Conservation (phyloP, 2,113 vertebrate species). For the Strix aluco region DNA sequence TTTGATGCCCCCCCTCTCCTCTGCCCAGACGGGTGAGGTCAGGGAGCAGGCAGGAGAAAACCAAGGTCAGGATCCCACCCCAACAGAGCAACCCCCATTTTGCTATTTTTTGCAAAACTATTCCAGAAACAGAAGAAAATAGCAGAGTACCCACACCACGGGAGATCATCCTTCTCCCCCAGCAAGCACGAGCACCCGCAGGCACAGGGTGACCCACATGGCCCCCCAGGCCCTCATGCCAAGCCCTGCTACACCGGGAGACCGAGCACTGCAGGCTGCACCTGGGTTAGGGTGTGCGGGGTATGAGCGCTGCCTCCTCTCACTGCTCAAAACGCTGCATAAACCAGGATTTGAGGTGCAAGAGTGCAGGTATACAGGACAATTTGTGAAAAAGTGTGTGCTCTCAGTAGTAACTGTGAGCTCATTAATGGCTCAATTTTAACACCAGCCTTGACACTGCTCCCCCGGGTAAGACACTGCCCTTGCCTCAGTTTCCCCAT, state of each 20-base stretch:
- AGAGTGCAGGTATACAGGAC: not conserved
- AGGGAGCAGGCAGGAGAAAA: not conserved
- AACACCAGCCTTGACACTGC: not conserved
- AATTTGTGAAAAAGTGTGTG: not conserved
- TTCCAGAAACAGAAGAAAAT: not conserved
- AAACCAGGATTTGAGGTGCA: not conserved
- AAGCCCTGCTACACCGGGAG: not conserved
- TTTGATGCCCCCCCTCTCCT: not conserved
- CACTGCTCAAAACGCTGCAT: not conserved
- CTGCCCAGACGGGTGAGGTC: not conserved
- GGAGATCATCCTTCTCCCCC: not conserved
- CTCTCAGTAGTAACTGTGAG: not conserved
- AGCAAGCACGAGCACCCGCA: not conserved
- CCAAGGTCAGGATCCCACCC: not conserved
- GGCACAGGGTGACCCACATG: fast-evolving
- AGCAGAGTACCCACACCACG: not conserved
- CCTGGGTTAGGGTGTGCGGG: not conserved
- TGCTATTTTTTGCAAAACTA: not conserved
- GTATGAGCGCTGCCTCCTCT: fast-evolving
- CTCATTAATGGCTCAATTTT: not conserved
- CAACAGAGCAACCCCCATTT: not conserved
- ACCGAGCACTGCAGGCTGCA: not conserved
- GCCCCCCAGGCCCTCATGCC: not conserved
- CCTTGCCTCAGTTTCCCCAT: conserved; percentile 17
- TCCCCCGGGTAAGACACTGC: not conserved